Evolutionary conservation across 2,113 vertebrate genomes (phyloP).

Genomic region (Crotophaga sulcirostris): DNA sequence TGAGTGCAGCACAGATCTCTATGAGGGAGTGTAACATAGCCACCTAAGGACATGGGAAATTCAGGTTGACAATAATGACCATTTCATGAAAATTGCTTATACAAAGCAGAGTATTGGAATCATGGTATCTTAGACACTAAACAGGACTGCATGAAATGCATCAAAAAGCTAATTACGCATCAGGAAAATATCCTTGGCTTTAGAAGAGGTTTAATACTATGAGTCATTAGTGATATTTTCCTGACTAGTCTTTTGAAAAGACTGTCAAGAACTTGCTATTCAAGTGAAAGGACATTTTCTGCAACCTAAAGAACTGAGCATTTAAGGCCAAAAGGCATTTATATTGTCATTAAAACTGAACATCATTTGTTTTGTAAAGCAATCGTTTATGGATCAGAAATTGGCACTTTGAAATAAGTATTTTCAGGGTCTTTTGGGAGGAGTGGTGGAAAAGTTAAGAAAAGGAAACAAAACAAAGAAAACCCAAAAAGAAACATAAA

Average conservation of each 20-base stretch:
- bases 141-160: background rate
- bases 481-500: no score
- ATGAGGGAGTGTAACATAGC: background rate
- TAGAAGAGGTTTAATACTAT: background rate
- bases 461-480: background rate
- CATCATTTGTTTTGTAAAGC: background rate
- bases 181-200: conserved; percentile 6
- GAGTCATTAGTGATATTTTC: conserved; percentile 37
- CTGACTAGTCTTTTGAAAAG: background rate
- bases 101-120: background rate
- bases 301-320: background rate
- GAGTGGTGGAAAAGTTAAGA: background rate
- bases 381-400: background rate
- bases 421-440: background rate
- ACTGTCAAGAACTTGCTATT: no score
- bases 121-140: background rate
- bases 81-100: background rate
- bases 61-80: background rate
- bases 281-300: conserved; percentile 1
- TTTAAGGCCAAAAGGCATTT: conserved; percentile 10
- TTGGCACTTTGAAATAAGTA: background rate
- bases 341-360: background rate
- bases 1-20: background rate
- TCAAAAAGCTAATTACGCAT: background rate
- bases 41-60: background rate